These are phyloP conservation scores for Chinchilla lanigera DNA, from an alignment of 2,113 vertebrate species.

Conservation along the genomic window DNA sequence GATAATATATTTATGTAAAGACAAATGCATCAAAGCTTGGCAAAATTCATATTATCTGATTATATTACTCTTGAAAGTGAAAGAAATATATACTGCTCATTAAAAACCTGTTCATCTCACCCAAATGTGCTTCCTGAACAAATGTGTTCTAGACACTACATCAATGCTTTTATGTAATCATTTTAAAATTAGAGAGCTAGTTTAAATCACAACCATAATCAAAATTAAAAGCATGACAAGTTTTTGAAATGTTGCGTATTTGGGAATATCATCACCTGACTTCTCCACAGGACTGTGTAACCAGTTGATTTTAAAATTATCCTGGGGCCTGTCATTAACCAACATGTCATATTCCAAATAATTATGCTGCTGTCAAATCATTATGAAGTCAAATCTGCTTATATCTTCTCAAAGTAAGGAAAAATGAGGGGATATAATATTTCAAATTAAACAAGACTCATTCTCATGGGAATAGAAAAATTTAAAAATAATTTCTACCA, in stretches of 20 bases:
- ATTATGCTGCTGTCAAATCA: not conserved
- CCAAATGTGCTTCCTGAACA: not conserved
- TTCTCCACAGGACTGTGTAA: not conserved
- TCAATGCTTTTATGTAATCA: constrained; percentile 40
- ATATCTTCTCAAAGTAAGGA: constrained; percentile 29
- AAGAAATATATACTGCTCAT: not conserved
- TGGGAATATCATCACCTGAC: not conserved
- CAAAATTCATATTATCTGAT: not conserved
- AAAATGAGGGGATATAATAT: not conserved
- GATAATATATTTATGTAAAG: not conserved
- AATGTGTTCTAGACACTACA: constrained; percentile 38
- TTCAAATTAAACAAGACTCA: constrained; percentile 15
- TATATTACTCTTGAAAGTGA: not conserved
- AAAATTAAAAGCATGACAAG: constrained; percentile 58
- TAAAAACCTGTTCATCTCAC: constrained; percentile 59
- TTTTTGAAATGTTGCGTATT: constrained; percentile 48
- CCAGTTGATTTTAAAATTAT: not conserved
- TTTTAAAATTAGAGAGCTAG: constrained; percentile 67
- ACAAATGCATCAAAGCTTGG: not conserved
- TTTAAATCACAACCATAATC: constrained; percentile 64
- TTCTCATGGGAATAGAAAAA: not conserved
- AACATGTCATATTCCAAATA: not conserved
- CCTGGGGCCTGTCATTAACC: not conserved
- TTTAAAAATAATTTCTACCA: constrained; percentile 32
- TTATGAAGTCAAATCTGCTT: constrained; percentile 6